Conservation (phyloP, 2,888 invertebrate genomes). For the Lasioglossum lativentre region DNA sequence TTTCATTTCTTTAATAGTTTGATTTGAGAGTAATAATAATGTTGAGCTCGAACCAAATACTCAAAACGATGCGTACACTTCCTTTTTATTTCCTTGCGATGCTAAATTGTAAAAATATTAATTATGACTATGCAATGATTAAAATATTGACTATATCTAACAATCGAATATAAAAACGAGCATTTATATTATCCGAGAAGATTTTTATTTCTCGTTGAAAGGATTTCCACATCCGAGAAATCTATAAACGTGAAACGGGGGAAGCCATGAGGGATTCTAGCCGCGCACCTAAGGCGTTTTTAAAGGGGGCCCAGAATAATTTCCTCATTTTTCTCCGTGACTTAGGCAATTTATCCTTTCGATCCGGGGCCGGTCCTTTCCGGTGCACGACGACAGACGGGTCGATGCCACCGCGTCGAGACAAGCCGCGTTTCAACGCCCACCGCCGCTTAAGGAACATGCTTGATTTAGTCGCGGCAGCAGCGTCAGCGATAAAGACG, state of each 20-base stretch:
- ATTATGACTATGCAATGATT: no score
- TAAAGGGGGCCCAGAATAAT: constrained; percentile 62
- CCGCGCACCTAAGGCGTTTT: constrained; percentile 21
- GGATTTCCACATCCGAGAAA: not conserved
- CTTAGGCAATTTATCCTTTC: constrained; percentile 65
- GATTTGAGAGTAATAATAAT: no score
- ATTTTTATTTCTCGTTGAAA: not conserved
- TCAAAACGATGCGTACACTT: no score
- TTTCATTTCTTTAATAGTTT: not conserved
- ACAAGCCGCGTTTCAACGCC: constrained; percentile 60
- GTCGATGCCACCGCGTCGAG: constrained; percentile 38
- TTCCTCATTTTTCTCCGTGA: constrained; percentile 68
- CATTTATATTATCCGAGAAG: not conserved
- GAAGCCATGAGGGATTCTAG: not conserved
- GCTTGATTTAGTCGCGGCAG: constrained; percentile 53
- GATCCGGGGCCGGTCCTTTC: constrained; percentile 35
- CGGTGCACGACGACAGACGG: constrained; percentile 43
- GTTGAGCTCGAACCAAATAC: no score
- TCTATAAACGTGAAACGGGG: constrained; percentile 3
- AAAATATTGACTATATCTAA: no score
- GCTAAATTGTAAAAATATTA: no score
- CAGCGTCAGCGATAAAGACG: constrained; percentile 71
- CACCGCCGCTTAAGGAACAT: constrained; percentile 58
- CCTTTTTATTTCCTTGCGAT: no score
- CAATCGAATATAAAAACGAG: no score